phyloP scores from a whole-genome alignment of 1,140 invertebrate genomes.

The Drosophila arizonae region DNA sequence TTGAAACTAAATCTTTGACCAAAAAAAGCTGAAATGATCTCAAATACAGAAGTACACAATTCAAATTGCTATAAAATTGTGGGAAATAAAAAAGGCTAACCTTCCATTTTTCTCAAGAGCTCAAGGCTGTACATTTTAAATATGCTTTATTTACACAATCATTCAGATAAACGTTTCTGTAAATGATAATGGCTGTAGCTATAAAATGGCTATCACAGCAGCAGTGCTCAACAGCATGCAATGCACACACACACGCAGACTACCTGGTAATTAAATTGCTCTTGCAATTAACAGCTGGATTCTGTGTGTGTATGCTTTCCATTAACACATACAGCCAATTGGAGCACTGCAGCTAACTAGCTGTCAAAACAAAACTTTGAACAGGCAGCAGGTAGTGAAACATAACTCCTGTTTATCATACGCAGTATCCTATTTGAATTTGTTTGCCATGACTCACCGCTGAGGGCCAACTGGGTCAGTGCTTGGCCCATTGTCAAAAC shows the following conservation, averaged over 20 bases:
- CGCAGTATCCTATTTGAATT: constrained; percentile 5
- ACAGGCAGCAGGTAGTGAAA: too few species aligned
- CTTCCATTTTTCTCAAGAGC: neutral
- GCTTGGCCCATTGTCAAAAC: constrained; percentile 44
- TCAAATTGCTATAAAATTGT: too few species aligned
- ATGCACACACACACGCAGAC: neutral
- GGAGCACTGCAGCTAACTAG: constrained; percentile 14
- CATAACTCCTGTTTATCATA: constrained; percentile 1
- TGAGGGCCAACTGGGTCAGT: constrained; percentile 25
- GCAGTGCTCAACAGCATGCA: neutral
- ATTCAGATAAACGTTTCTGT: too few species aligned
- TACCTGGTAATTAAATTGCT: neutral
- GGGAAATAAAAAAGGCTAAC: too few species aligned
- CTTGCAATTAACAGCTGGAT: constrained; percentile 35
- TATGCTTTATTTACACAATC: neutral
- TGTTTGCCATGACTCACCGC: constrained; percentile 17
- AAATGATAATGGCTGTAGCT: neutral
- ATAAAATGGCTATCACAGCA: constrained; percentile 2
- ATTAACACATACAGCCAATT: constrained; percentile 29
- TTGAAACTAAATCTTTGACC: neutral
- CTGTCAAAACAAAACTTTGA: neutral
- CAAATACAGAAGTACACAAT: neutral
- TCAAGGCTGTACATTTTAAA: neutral
- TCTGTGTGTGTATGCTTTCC: constrained; percentile 16
- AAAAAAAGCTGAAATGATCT: neutral